phyloP scores from a whole-genome alignment of 2,888 invertebrate species.

The Napeogenes sylphis region DNA sequence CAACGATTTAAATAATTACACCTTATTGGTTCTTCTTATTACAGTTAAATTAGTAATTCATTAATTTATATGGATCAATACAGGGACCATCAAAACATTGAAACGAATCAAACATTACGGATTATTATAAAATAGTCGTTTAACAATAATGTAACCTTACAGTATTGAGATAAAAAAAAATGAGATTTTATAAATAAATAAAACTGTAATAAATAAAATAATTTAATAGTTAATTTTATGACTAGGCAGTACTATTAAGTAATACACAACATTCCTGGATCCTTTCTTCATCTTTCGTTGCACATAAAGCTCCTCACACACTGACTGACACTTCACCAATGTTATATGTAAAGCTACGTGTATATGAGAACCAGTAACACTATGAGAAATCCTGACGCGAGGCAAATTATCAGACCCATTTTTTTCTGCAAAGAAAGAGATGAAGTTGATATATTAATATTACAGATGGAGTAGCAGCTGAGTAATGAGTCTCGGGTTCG shows the following conservation, averaged over 20 bases:
- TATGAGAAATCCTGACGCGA: constrained; percentile 53
- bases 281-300: constrained; percentile 17
- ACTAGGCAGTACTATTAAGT: constrained; percentile 12
- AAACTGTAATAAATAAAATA: not conserved
- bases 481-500: not conserved
- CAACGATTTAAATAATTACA: too few species aligned
- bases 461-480: too few species aligned
- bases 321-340: not conserved
- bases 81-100: too few species aligned
- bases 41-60: too few species aligned
- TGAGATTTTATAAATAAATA: not conserved
- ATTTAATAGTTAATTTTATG: constrained; percentile 10
- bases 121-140: too few species aligned
- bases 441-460: not conserved
- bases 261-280: not conserved
- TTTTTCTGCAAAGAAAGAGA: constrained; percentile 52
- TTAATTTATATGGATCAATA: too few species aligned
- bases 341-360: constrained; percentile 39
- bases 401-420: constrained; percentile 55
- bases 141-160: too few species aligned
- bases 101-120: too few species aligned
- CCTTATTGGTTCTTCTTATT: too few species aligned
- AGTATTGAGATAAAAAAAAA: too few species aligned
- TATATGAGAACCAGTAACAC: constrained; percentile 58
- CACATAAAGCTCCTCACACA: not conserved